Conservation (phyloP, 2,888 invertebrate genomes). For the Yponomeuta malinellus region DNA sequence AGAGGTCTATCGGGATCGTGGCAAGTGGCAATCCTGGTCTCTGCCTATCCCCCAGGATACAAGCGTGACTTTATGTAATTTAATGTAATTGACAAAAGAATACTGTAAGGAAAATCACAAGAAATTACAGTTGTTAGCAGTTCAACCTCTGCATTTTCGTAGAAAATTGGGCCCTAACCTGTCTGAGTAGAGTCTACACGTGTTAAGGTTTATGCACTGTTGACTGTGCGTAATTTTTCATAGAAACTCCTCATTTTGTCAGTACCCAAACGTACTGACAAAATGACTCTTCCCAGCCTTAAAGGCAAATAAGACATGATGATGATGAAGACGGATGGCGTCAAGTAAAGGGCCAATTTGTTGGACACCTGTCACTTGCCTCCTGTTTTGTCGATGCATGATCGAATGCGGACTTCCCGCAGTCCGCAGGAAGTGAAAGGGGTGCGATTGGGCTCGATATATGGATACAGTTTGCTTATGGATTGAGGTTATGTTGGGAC, state of each 20-base stretch:
- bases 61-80: too few relatives aligned
- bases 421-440: not conserved
- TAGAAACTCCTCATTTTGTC: not conserved
- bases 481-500: not conserved
- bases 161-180: too few relatives aligned
- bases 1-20: too few relatives aligned
- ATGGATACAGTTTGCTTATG: not conserved
- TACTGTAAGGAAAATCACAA: too few relatives aligned
- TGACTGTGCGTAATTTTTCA: not conserved
- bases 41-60: too few relatives aligned
- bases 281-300: not conserved
- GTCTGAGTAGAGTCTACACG: too few relatives aligned
- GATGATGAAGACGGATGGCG: not conserved
- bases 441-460: not conserved
- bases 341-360: not conserved
- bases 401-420: not conserved
- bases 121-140: too few relatives aligned
- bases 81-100: too few relatives aligned
- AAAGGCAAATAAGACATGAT: not conserved
- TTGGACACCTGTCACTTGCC: not conserved
- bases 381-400: not conserved
- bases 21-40: too few relatives aligned
- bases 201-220: too few relatives aligned
- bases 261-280: not conserved
- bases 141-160: too few relatives aligned